Evolutionary conservation across 2,888 invertebrate genomes (phyloP).

Genomic region (Platerodrilus igneus): DNA sequence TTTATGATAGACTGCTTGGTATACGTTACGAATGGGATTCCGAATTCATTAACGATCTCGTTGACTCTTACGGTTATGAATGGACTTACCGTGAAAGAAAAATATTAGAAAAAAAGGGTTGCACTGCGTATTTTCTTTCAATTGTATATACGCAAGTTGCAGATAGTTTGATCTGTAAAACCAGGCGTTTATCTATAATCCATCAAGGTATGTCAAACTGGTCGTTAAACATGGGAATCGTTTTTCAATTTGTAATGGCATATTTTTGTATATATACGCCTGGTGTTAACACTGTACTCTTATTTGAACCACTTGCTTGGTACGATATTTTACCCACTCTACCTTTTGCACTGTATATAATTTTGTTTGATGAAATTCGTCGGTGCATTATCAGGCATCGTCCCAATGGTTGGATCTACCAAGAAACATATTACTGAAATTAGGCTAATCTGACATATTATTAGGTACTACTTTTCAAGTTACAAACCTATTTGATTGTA

Average conservation of each 20-base stretch:
- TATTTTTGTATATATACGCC: slow-evolving; percentile 63
- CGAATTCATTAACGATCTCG: slow-evolving; percentile 53
- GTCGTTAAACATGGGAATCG: slow-evolving; percentile 56
- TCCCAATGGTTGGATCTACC: slow-evolving; percentile 66
- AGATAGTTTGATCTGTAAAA: slow-evolving; percentile 75
- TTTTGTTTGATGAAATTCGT: slow-evolving; percentile 69
- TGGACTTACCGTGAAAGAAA: slow-evolving; percentile 70
- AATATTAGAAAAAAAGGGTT: slow-evolving; percentile 65
- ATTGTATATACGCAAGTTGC: slow-evolving; percentile 75
- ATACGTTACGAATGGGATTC: slow-evolving; percentile 68
- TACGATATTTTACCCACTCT: slow-evolving; percentile 65
- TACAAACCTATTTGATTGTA: too few relatives aligned
- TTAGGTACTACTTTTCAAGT: too few relatives aligned
- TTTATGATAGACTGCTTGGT: slow-evolving; percentile 54
- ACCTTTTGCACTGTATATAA: slow-evolving; percentile 71
- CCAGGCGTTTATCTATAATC: slow-evolving; percentile 65
- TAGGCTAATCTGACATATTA: too few relatives aligned
- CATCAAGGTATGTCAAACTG: slow-evolving; percentile 72
- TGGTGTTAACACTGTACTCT: slow-evolving; percentile 59
- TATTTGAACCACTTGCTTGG: slow-evolving; percentile 61
- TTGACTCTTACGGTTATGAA: slow-evolving; percentile 70
- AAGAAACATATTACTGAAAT: slow-evolving; percentile 68
- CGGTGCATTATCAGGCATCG: slow-evolving; percentile 64
- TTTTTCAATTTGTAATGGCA: slow-evolving; percentile 58
- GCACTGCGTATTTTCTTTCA: slow-evolving; percentile 75